Conservation (phyloP, 2,888 invertebrate genomes). For the Tiliacea citrago region DNA sequence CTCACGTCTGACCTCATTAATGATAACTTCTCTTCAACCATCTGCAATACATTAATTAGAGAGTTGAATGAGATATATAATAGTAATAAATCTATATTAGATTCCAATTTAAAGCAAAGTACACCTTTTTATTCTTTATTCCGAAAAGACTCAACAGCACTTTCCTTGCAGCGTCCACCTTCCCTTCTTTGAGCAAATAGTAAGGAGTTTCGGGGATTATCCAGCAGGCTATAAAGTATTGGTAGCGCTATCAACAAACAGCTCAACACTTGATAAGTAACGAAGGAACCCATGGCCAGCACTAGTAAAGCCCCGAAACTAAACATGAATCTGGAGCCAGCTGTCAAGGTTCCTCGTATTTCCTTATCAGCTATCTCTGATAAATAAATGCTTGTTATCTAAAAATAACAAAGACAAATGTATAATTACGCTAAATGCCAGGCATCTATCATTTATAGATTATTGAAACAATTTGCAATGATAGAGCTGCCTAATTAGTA, state of each 20-base stretch:
- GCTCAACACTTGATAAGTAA: slow-evolving; percentile 58
- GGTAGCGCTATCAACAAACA: slow-evolving; percentile 73
- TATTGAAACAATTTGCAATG: too few species aligned
- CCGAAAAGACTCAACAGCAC: slow-evolving; percentile 69
- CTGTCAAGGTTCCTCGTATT: slow-evolving; percentile 78
- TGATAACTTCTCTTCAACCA: slow-evolving; percentile 75
- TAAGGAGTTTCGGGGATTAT: slow-evolving; percentile 91
- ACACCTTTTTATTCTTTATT: slow-evolving; percentile 45
- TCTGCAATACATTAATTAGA: slow-evolving; percentile 67
- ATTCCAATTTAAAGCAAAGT: not conserved
- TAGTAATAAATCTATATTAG: not conserved
- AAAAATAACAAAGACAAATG: not conserved
- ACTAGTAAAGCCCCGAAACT: slow-evolving; percentile 80
- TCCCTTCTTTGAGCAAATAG: slow-evolving; percentile 87
- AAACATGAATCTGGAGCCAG: slow-evolving; percentile 76
- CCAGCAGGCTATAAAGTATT: slow-evolving; percentile 82
- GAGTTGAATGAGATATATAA: not conserved
- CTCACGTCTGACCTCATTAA: slow-evolving; percentile 82
- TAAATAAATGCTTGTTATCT: slow-evolving; percentile 77
- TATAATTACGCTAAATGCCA: too few species aligned
- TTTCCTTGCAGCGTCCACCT: slow-evolving; percentile 80
- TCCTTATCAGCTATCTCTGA: slow-evolving; percentile 85
- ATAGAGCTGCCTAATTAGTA: too few species aligned
- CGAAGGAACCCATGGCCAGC: slow-evolving; percentile 79
- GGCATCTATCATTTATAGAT: too few species aligned